These are phyloP conservation scores for Craseonycteris thonglongyai DNA, from an alignment of 2,113 vertebrate species.

Conservation along the genomic window DNA sequence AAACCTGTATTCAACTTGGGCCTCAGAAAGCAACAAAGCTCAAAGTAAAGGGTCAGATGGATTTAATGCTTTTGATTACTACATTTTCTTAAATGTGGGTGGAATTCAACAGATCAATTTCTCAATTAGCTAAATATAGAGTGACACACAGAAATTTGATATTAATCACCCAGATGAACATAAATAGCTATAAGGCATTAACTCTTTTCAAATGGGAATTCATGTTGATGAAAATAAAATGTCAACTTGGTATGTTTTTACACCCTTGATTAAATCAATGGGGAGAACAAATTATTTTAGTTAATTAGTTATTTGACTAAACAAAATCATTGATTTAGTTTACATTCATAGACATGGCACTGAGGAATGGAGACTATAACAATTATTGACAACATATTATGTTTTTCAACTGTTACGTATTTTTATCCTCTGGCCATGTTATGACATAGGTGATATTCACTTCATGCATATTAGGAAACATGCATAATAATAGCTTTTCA, in stretches of 20 bases:
- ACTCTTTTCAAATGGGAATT: conserved; percentile 38
- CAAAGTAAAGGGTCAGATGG: background rate
- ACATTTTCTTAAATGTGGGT: background rate
- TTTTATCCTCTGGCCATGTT: background rate
- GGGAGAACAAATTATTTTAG: background rate
- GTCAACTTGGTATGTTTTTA: conserved; percentile 3
- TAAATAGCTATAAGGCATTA: conserved; percentile 16
- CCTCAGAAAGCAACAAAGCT: background rate
- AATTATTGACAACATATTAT: background rate
- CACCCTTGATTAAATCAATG: conserved; percentile 34
- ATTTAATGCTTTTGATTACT: background rate
- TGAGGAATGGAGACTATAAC: background rate
- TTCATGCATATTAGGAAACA: background rate
- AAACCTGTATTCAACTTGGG: background rate
- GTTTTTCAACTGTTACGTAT: background rate
- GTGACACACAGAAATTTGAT: background rate
- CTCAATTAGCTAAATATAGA: conserved; percentile 34
- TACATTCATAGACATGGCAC: background rate
- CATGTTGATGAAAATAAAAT: conserved; percentile 33
- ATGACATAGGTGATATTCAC: background rate
- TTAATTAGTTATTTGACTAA: conserved; percentile 40
- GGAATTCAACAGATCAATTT: conserved; percentile 36
- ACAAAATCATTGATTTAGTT: conserved; percentile 40
- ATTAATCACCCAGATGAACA: conserved; percentile 26
- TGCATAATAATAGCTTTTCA: background rate